Conservation (phyloP, 2,797 vertebrate species). For the Parotocinclus haroldoi region DNA sequence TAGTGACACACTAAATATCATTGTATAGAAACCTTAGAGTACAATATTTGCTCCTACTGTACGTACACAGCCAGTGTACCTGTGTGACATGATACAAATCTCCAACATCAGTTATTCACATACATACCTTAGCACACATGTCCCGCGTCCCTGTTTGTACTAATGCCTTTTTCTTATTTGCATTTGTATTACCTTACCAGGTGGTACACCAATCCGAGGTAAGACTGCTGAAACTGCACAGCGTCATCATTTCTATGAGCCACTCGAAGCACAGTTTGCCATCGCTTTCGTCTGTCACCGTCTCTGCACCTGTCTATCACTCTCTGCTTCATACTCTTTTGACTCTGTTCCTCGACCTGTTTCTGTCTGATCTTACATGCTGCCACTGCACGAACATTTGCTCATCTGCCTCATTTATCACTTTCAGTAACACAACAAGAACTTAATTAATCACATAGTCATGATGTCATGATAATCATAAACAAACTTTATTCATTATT, state of each 20-base stretch:
- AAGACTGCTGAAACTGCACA: constrained; percentile 87
- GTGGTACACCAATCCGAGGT: constrained; percentile 99
- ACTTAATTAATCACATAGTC: not conserved
- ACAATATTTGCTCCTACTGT: not conserved
- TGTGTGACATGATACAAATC: too few relatives aligned
- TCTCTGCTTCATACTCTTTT: constrained; percentile 17
- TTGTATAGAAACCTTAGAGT: too few relatives aligned
- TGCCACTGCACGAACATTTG: constrained; percentile 59
- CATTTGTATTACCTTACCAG: constrained; percentile 99
- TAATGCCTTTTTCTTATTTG: constrained; percentile 98
- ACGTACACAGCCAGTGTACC: not conserved
- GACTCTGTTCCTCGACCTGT: constrained; percentile 61
- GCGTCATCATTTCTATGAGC: constrained; percentile 51
- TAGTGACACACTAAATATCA: too few relatives aligned
- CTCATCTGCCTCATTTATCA: constrained; percentile 59
- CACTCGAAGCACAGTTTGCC: constrained; percentile 56
- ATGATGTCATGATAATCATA: too few relatives aligned
- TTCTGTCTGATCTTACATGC: not conserved
- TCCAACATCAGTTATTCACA: too few relatives aligned
- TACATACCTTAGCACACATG: not conserved
- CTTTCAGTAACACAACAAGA: constrained; percentile 33
- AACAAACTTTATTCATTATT: too few relatives aligned
- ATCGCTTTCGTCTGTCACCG: constrained; percentile 60
- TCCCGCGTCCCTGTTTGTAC: constrained; percentile 75
- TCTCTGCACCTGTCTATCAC: constrained; percentile 62